Conservation (phyloP, 2,797 vertebrate species). For the Catharus ustulatus region DNA sequence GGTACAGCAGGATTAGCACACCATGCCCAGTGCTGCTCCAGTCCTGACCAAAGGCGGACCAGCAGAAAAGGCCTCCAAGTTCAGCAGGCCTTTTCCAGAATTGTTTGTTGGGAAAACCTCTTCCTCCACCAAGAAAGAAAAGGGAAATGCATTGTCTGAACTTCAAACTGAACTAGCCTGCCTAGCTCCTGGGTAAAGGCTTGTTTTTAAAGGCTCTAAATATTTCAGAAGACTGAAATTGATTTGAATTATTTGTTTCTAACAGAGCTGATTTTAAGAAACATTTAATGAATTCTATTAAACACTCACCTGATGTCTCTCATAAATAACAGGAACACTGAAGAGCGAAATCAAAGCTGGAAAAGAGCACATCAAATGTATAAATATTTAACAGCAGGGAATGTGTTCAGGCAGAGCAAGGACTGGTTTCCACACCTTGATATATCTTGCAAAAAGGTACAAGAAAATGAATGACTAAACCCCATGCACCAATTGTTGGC, state of each 20-base stretch:
- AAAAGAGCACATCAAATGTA: constrained; percentile 33
- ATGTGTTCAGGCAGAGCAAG: neutral
- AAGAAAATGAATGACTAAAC: neutral
- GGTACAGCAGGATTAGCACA: neutral
- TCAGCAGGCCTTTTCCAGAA: neutral
- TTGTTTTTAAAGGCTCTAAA: neutral
- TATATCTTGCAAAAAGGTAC: neutral
- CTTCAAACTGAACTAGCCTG: neutral
- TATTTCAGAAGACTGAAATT: neutral
- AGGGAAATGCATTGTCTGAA: fast-evolving
- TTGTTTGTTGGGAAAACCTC: neutral
- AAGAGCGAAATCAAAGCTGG: constrained; percentile 90
- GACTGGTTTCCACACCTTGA: neutral
- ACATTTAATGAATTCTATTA: neutral
- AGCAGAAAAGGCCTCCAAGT: neutral
- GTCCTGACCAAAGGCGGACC: neutral
- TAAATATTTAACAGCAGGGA: neutral
- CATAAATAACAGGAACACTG: constrained; percentile 93
- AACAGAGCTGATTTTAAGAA: neutral
- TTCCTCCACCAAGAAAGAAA: neutral
- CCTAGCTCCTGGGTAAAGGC: neutral
- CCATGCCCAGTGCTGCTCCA: neutral
- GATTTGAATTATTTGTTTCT: neutral
- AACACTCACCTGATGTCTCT: constrained; percentile 91
- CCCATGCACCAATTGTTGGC: neutral